Base-by-base conservation (phyloP, 2,113 vertebrate genomes). In the Astur gentilis region DNA sequence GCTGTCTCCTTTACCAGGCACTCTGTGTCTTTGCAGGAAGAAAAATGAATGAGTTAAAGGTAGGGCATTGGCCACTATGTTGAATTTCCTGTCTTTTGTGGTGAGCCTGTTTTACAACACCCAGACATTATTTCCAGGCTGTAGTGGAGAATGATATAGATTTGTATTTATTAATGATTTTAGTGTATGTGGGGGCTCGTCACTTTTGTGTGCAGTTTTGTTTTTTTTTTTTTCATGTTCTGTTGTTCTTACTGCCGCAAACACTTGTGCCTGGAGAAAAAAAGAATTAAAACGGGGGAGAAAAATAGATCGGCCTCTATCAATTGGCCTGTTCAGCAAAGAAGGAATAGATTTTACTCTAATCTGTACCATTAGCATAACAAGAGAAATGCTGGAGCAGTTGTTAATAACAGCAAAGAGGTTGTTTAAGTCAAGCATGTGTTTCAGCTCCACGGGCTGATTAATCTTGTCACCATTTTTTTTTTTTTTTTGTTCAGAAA, bases 321-420 rank as follows among this genome's bases (percentile, higher is more conserved):
- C 97, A 93, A 96, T 96, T 96, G 96, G 96, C 93, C 95, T 97
- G 96, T 95, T 97, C 96, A 97, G 93, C 94, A 95, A 96, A 97
- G 95, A 97, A 95, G 97, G 97, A 97, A 97, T 97, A 97, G 97
- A 96, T 97, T 98, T 97, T 96, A 94, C 95, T 96, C 97, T 98
- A 98, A 98, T 98, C 98, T 97, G 96, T 96, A 94, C 90, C 44
- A 98, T 98, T 98, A 98, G 97, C 98, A 98, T 98, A 97, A 98
- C 98, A 98, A 98, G 97, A 97, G 97, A 96, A 97, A 97, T 95
- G 95, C 96, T 98, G 97, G 96, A 97, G 97, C 97, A 97, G 96
- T 98, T 98, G 97, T 98, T 98, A 98, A 97, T 96, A 97, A 97
- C 93, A 97, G 97, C 96, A 98, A 96, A 97, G 97, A 96, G 96